These are phyloP conservation scores for Leucophora obtusa DNA, from an alignment of 2,888 invertebrate genomes.

Conservation along the genomic window DNA sequence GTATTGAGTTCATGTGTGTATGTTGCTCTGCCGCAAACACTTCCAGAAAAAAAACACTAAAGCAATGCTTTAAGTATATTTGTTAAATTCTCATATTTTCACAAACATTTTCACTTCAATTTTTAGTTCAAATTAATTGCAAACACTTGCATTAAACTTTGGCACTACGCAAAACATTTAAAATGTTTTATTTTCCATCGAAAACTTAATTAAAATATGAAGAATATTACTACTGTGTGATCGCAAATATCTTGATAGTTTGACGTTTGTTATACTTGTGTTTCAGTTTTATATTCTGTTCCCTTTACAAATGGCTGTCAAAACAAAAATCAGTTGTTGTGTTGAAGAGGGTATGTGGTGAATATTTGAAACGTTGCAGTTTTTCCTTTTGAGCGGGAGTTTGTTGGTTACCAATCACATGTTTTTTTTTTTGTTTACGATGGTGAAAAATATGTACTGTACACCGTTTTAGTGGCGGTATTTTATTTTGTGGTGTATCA, in stretches of 20 bases:
- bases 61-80: conserved; percentile 37
- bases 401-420: conserved; percentile 43
- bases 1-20: conserved; percentile 38
- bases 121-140: conserved; percentile 2
- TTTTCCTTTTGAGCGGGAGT: conserved; percentile 59
- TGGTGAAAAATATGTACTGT: conserved; percentile 24
- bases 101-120: conserved; percentile 5
- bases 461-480: not conserved
- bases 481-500: not conserved
- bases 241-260: conserved; percentile 59
- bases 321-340: conserved; percentile 55
- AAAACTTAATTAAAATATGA: conserved; percentile 23
- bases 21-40: conserved; percentile 46
- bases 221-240: conserved; percentile 54
- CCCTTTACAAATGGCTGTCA: conserved; percentile 51
- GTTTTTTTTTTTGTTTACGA: conserved; percentile 50
- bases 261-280: conserved; percentile 65
- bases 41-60: not conserved
- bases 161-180: not conserved
- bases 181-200: conserved; percentile 23
- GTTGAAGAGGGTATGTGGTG: conserved; percentile 49
- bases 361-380: conserved; percentile 18
- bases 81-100: conserved; percentile 39
- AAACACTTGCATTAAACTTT: conserved; percentile 35
- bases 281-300: conserved; percentile 52